Evolutionary conservation across 2,888 invertebrate genomes (phyloP), one percentile per base, ranked within the genome.

Genomic region (Litoditis marina): DNA sequence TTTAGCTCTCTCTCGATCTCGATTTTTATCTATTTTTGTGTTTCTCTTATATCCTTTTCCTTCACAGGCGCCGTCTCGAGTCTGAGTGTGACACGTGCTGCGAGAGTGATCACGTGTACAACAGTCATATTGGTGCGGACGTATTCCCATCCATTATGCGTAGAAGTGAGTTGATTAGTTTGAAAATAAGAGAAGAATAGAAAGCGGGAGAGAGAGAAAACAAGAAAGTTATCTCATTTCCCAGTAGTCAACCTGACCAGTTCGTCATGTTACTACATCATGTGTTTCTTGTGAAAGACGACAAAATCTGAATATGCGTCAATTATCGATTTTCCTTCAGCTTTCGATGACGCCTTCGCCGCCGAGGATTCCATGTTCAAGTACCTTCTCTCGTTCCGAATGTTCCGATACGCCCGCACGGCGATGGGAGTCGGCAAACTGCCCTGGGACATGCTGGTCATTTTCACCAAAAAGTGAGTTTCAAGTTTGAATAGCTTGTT

Each of bases 11-110:
- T n/a, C n/a, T n/a, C n/a, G n/a, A n/a, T n/a, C n/a, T n/a, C n/a
- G n/a, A n/a, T n/a, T n/a, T n/a, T n/a, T n/a, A n/a, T n/a, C n/a
- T n/a, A n/a, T n/a, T n/a, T n/a, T n/a, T n/a, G n/a, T n/a, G n/a
- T n/a, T n/a, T n/a, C n/a, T n/a, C n/a, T n/a, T n/a, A n/a, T n/a
- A n/a, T n/a, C n/a, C n/a, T n/a, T n/a, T 25, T 5, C 44, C 36
- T 46, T 44, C 63, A 51, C 16, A 32, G 42, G 19, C 32, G 46
- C 30, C 52, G 52, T 30, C 31, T 30, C 16, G 78, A 78, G 25
- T 81, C 81, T 2, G 81, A 81, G 54, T 79, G 80, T 58, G 81
- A 78, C 39, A 69, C 74, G 32, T 81, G 80, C 51, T 66, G 73
- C 51, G 51, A 59, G n/a, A 71, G 74, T 52, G 76, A 78, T n/a